A percentile compares a stretch with the other conserved stretches of the same genome.
phyloP scores from a whole-genome alignment of 2,113 vertebrate genomes.

The Electrona antarctica region DNA sequence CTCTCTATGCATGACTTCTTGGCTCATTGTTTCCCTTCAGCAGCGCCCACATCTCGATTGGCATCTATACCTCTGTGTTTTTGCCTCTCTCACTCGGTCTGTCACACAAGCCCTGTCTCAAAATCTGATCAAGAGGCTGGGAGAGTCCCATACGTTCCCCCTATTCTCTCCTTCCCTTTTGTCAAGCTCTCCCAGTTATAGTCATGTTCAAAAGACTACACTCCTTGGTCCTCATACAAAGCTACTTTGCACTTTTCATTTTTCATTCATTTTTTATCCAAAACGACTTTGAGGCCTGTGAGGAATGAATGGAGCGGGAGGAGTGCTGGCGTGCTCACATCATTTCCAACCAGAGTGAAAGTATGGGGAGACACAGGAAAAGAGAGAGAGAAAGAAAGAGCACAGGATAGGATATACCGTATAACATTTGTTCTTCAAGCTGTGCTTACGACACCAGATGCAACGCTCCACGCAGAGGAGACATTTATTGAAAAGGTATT shows the following conservation, averaged over 20 bases:
- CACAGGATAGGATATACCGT: neutral
- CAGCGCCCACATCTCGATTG: neutral
- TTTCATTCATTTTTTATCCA: slow-evolving; percentile 41
- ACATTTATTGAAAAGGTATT: no score
- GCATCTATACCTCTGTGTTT: slow-evolving; percentile 28
- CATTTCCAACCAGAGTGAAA: neutral
- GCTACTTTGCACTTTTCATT: slow-evolving; percentile 27
- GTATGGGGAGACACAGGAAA: slow-evolving; percentile 6
- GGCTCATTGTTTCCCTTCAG: neutral
- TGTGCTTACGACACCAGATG: slow-evolving; percentile 11
- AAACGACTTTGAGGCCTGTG: slow-evolving; percentile 30
- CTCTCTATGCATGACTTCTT: slow-evolving; percentile 15
- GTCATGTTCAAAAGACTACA: slow-evolving; percentile 48
- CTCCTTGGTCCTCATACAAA: slow-evolving; percentile 30
- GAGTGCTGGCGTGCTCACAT: slow-evolving; percentile 26
- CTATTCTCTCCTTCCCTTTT: slow-evolving; percentile 21
- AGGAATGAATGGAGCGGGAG: slow-evolving; percentile 28
- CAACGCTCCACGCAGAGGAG: neutral
- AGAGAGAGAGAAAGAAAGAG: neutral
- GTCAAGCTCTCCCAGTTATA: slow-evolving; percentile 60
- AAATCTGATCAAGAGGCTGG: slow-evolving; percentile 41
- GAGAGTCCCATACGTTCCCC: slow-evolving; percentile 43
- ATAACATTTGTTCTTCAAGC: neutral
- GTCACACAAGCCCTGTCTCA: slow-evolving; percentile 42
- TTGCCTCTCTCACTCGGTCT: slow-evolving; percentile 21